These are phyloP conservation scores for Periplaneta americana DNA, from an alignment of 1,140 invertebrate species.

Conservation along the genomic window DNA sequence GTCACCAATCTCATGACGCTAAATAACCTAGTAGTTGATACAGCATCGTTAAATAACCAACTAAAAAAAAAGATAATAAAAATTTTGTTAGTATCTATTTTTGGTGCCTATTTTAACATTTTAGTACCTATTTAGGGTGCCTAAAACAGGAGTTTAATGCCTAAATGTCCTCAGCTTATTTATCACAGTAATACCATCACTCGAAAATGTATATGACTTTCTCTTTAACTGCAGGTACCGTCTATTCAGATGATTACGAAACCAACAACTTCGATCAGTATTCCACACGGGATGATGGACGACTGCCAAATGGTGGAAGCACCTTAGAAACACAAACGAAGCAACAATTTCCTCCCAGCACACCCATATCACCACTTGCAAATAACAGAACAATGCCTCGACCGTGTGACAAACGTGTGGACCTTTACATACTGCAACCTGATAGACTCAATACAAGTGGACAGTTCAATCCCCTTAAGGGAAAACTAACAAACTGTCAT, in stretches of 20 bases:
- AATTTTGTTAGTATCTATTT: too few species aligned
- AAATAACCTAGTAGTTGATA: too few species aligned
- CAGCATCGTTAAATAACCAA: too few species aligned
- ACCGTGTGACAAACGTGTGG: constrained; percentile 80
- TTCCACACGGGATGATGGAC: constrained; percentile 33
- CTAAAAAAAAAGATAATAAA: too few species aligned
- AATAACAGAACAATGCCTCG: constrained; percentile 51
- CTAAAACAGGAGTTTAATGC: too few species aligned
- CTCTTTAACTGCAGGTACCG: constrained; percentile 8
- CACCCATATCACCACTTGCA: constrained; percentile 18
- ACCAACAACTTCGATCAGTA: constrained; percentile 32
- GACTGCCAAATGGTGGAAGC: constrained; percentile 17
- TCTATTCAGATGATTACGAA: constrained; percentile 33
- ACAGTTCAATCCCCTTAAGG: constrained; percentile 69
- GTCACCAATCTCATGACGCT: too few species aligned
- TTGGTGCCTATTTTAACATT: too few species aligned
- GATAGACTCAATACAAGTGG: constrained; percentile 72
- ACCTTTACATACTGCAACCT: constrained; percentile 80
- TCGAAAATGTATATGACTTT: neutral
- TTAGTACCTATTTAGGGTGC: too few species aligned
- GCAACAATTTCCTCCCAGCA: neutral
- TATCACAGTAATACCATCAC: too few species aligned
- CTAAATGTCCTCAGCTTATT: too few species aligned
- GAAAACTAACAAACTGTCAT: constrained; percentile 88
- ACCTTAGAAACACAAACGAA: neutral